Conservation (phyloP, 2,797 vertebrate species). For the Enteromius anoplus region DNA sequence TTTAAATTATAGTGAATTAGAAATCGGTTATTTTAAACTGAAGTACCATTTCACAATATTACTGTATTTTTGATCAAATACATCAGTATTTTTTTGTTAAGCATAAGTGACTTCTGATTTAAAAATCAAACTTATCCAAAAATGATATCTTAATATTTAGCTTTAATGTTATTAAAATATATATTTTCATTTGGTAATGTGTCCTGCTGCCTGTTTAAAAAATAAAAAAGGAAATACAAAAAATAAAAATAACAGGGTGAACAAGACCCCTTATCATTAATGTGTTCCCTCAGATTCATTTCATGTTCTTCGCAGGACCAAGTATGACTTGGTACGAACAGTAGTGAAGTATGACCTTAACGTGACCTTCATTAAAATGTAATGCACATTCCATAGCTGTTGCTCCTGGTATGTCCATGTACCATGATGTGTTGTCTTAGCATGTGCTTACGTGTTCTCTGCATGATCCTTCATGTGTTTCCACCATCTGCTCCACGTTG, state of each 20-base stretch:
- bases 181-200: neutral
- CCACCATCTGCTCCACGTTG: conserved; percentile 29
- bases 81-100: neutral
- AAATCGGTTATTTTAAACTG: neutral
- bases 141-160: neutral
- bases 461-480: conserved; percentile 24
- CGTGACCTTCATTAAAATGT: conserved; percentile 4
- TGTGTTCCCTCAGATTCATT: neutral
- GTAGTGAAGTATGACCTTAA: conserved; percentile 27
- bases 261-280: neutral
- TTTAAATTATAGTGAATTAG: neutral
- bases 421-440: conserved; percentile 1
- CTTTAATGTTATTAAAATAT: neutral
- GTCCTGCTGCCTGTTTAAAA: neutral
- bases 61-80: neutral
- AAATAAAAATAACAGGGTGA: too few relatives aligned
- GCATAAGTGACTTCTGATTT: neutral
- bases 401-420: neutral
- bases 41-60: neutral
- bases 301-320: neutral
- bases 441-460: neutral
- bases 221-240: too few relatives aligned
- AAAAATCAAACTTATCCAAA: neutral
- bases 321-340: neutral
- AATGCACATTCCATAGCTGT: neutral